Percentiles rank a stretch among this genome's conserved stretches.
Conservation (phyloP, 2,797 vertebrate genomes). For the Rhinatrema bivittatum region DNA sequence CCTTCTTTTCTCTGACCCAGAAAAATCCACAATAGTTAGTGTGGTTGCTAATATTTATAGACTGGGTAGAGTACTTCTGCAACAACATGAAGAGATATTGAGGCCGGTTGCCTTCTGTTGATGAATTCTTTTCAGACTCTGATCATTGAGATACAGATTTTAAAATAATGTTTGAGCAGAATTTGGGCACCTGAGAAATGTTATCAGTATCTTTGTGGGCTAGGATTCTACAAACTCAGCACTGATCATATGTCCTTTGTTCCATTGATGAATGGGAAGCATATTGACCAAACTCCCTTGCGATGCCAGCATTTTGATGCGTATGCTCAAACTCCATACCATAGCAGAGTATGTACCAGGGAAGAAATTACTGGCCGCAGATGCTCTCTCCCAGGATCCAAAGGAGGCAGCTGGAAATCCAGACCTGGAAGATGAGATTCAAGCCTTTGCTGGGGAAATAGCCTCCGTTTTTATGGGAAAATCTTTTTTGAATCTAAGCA, state of each 20-base stretch:
- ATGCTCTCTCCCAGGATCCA: background rate
- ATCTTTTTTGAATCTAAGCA: background rate
- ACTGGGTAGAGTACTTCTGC: background rate
- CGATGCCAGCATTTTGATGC: slow-evolving; percentile 5
- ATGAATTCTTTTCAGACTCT: background rate
- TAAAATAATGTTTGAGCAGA: background rate
- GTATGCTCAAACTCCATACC: slow-evolving; percentile 7
- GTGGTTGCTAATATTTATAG: no score
- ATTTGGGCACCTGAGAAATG: no score
- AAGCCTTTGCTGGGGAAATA: background rate
- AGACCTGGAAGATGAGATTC: slow-evolving; percentile 1
- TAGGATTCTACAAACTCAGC: background rate
- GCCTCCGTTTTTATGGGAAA: background rate
- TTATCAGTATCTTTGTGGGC: no score
- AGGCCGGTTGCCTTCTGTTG: no score
- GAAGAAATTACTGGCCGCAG: background rate
- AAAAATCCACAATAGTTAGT: no score
- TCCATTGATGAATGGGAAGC: background rate
- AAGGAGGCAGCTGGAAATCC: background rate
- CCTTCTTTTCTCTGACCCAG: background rate
- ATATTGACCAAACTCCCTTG: no score
- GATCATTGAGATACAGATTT: no score
- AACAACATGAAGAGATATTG: no score
- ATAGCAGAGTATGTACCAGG: background rate
- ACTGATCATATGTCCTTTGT: slow-evolving; percentile 6